phyloP scores from a whole-genome alignment of 2,797 vertebrate genomes.

The Leucoraja ocellata region DNA sequence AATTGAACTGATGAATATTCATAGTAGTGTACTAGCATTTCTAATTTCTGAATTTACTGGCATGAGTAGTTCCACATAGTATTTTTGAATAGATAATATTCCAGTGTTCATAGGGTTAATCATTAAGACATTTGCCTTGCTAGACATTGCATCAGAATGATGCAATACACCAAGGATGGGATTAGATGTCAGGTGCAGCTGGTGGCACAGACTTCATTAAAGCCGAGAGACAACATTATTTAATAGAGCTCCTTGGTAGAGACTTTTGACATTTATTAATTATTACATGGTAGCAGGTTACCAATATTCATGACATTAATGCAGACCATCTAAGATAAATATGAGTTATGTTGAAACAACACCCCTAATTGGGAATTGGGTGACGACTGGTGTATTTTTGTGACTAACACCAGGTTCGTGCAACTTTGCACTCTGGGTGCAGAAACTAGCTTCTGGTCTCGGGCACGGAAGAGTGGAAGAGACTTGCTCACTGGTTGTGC shows the following conservation, averaged over 20 bases:
- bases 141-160: slow-evolving; percentile 89
- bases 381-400: too few species aligned
- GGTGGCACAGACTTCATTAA: slow-evolving; percentile 44
- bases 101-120: slow-evolving; percentile 68
- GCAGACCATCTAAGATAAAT: not conserved
- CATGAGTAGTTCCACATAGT: not conserved
- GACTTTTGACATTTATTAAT: slow-evolving; percentile 3
- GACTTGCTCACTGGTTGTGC: too few species aligned
- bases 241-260: not conserved
- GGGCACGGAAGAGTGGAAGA: too few species aligned
- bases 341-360: not conserved
- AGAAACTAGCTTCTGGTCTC: too few species aligned
- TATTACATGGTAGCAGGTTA: not conserved
- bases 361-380: not conserved
- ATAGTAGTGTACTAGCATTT: too few species aligned
- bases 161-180: slow-evolving; percentile 77
- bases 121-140: slow-evolving; percentile 65
- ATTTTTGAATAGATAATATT: not conserved
- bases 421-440: not conserved
- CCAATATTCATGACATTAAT: not conserved
- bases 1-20: not conserved
- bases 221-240: slow-evolving; percentile 16
- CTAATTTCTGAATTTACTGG: not conserved
- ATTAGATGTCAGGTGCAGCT: slow-evolving; percentile 64
- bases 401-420: not conserved